Evolutionary conservation across 2,797 vertebrate species (phyloP).

Genomic region (Natrix natrix): DNA sequence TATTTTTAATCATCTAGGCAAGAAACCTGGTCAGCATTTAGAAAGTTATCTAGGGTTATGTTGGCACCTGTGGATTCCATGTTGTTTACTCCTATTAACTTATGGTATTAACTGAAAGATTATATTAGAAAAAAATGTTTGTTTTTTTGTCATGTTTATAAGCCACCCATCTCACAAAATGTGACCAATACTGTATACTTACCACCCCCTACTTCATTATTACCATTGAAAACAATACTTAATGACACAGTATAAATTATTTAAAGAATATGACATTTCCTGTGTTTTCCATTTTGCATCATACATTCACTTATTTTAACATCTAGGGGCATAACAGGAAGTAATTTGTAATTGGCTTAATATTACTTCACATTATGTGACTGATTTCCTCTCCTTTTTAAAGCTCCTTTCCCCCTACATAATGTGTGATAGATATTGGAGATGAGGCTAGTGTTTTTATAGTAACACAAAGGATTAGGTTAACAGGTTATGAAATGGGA

Average conservation of each 20-base stretch:
- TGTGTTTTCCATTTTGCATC: not conserved
- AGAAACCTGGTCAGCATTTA: not conserved
- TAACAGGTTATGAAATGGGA: not conserved
- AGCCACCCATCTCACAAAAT: not conserved
- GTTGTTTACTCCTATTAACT: not conserved
- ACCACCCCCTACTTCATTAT: not conserved
- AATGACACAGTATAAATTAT: not conserved
- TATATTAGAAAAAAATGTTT: not conserved
- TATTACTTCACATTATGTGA: conserved; percentile 29
- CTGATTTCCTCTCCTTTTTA: conserved; percentile 18
- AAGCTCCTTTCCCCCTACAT: conserved; percentile 16
- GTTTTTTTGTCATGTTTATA: not conserved
- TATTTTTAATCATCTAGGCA: not conserved
- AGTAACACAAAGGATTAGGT: conserved; percentile 5
- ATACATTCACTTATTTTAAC: not conserved
- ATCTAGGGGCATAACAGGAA: not conserved
- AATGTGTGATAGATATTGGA: conserved; percentile 12
- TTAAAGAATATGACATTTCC: not conserved
- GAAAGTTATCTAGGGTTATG: not conserved
- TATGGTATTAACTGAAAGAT: not conserved
- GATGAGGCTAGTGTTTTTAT: not conserved
- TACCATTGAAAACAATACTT: not conserved
- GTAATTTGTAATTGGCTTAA: conserved; percentile 28
- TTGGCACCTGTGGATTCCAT: not conserved
- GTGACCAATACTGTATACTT: not conserved